These are phyloP conservation scores for Sinocyclocheilus anshuiensis DNA, from an alignment of 2,113 vertebrate species.

Conservation along the genomic window DNA sequence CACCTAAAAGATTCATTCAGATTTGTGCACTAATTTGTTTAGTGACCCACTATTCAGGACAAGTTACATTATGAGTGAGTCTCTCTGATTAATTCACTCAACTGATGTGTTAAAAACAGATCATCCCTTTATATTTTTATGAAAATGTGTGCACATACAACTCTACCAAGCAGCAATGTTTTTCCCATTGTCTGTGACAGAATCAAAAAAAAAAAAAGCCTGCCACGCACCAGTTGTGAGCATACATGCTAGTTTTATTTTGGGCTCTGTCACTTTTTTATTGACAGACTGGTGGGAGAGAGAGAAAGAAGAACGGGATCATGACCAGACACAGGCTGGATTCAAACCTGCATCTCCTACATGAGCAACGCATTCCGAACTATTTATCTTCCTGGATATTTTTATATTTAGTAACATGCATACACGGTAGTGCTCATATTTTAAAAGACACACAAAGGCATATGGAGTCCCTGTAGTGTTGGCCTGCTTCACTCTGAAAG, in stretches of 20 bases:
- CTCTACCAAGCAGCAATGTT: background rate
- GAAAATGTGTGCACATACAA: background rate
- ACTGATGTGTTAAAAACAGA: background rate
- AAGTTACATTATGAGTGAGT: background rate
- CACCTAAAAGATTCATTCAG: background rate
- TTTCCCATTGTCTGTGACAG: background rate
- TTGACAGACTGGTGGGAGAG: no score
- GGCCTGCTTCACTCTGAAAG: slow-evolving; percentile 10
- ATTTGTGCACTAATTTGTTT: background rate
- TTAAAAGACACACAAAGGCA: background rate
- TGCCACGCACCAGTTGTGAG: no score
- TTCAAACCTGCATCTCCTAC: background rate
- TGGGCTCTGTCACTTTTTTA: no score
- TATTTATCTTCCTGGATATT: slow-evolving; percentile 6
- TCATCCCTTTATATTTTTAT: background rate
- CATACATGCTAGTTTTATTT: no score
- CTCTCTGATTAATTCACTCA: background rate
- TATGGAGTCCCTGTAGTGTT: background rate
- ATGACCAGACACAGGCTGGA: background rate
- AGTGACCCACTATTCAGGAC: background rate
- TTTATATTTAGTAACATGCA: background rate
- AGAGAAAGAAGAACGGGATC: background rate
- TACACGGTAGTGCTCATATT: slow-evolving; percentile 7
- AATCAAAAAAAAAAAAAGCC: background rate
- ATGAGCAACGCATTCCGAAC: background rate